Base-by-base conservation (phyloP, 2,797 vertebrate species). In the Cottoperca gobio region DNA sequence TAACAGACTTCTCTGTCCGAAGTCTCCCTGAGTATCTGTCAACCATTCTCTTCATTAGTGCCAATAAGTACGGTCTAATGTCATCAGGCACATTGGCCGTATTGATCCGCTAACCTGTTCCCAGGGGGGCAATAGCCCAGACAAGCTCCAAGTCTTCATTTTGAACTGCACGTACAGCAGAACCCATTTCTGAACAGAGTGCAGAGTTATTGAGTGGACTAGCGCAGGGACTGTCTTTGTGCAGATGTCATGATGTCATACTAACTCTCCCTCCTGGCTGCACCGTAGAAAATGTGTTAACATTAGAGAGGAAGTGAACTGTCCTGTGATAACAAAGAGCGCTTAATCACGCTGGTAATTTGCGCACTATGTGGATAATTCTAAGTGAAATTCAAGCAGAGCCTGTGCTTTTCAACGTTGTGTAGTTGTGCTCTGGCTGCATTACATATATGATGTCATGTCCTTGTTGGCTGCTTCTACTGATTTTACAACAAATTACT, bases 41-140 rank as follows among this genome's bases (percentile, higher is more conserved):
- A 79, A 62, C 76, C 73, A 37, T 84, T 88, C 92, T 92, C 91
- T 93, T 93, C 90, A 94, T 94, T 93, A 93, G 86, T 70, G 83
- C 83, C 86, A 89, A 90, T 93, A 90, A 89, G 65, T 66, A 19
- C 6, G 21, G 68, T 70, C 71, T 93, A 89, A 94, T 87, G 89
- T 91, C 81, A 90, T 93, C 90, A 87, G 84, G 81, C 85, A 88
- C 79, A 79, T 81, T 70, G 79, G 72, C 40, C 0, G 31, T 86
- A 94, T 94, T 57, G 92, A 93, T 92, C 90, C 2, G 37, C 75
- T 55, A 65, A 79, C 84, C 84, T 75, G 55, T 52, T 87, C 85
- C 82, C 86, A 52, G 35, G 65, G 78, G 85, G 54, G 42, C 78
- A 19, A 63, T 74, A 68, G 60, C 57, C 73, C 61, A 57, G 79